Evolutionary conservation across 1,140 invertebrate species (phyloP), one percentile per base, ranked within the genome.

Genomic region (Telenomus remus): DNA sequence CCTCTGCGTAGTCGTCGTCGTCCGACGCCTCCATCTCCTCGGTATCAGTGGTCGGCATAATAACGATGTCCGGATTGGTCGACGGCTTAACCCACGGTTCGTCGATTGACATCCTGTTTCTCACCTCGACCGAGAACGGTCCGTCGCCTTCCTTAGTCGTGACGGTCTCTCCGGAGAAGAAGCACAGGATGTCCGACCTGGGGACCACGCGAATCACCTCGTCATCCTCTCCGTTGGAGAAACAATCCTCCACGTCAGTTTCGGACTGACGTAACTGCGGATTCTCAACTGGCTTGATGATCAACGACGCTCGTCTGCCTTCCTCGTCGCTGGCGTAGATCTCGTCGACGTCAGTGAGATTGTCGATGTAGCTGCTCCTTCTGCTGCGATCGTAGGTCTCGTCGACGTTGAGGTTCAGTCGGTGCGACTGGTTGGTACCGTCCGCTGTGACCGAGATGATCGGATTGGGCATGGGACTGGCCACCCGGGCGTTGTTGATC

Each of bases 121-220:
- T 79, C 0, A 88, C 78, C 47, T 89, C 87, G 0, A 86, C 69
- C 0, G 86, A 87, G 13, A 89, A 89, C 0, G 87, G 87, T 0
- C 87, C 87, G 42, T 89, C 80, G 0, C 87, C 87, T 42, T 89
- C 87, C 49, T 88, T 89, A 0, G 87, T 87, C 0, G 81, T 87
- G 4, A 88, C 84, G 2, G 84, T 87, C 15, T 87, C 87, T 0
- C 83, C 87, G 19, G 78, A 71, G 11, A 87, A 85, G 2, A 86
- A 85, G 27, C 44, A 75, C 4, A 88, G 55, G 8, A 88, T 84
- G 16, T 86, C 86, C 0, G 65, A 55, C 1, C 81, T 73, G 0
- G 80, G 78, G 5, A 63, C 1, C 0, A 86, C 71, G 12, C 69
- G 80, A 12, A 88, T 85, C 6, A 74, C 53, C 0, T 77, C 68